phyloP scores from a whole-genome alignment of 1,140 invertebrate genomes.

The Drosophila auraria region DNA sequence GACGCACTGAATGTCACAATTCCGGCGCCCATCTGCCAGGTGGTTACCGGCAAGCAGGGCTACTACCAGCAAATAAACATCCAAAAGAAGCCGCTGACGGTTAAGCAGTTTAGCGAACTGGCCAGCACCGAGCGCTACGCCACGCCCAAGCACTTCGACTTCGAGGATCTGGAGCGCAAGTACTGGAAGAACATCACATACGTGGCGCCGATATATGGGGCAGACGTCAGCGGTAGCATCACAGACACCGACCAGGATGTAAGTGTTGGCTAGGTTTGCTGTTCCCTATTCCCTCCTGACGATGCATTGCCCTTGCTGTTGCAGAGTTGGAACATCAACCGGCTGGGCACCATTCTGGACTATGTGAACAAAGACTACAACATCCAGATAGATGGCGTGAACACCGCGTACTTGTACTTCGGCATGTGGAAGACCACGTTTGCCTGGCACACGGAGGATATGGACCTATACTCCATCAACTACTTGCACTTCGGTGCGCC shows the following conservation, averaged over 20 bases:
- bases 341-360: slow-evolving; percentile 96
- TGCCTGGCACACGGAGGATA: slow-evolving; percentile 99
- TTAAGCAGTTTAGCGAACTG: slow-evolving; percentile 94
- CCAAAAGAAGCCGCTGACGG: slow-evolving; percentile 96
- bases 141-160: slow-evolving; percentile 95
- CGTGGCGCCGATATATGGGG: slow-evolving; percentile 96
- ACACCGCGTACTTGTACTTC: slow-evolving; percentile 99
- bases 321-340: slow-evolving; percentile 96
- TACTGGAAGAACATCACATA: slow-evolving; percentile 99
- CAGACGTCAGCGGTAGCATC: slow-evolving; percentile 98
- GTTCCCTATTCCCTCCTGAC: slow-evolving; percentile 3
- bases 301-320: slow-evolving; percentile 41
- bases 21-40: slow-evolving; percentile 96
- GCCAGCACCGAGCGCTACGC: slow-evolving; percentile 92
- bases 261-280: slow-evolving; percentile 47
- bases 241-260: slow-evolving; percentile 92
- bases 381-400: slow-evolving; percentile 98
- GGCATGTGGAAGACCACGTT: slow-evolving; percentile 99
- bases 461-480: slow-evolving; percentile 99
- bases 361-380: slow-evolving; percentile 98
- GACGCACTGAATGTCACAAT: slow-evolving; percentile 93
- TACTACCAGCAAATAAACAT: slow-evolving; percentile 98
- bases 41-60: slow-evolving; percentile 94
- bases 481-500: slow-evolving; percentile 97
- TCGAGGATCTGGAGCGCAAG: slow-evolving; percentile 97